Evolutionary conservation across 2,888 invertebrate genomes (phyloP).

Genomic region (Nemapogon koenigi): DNA sequence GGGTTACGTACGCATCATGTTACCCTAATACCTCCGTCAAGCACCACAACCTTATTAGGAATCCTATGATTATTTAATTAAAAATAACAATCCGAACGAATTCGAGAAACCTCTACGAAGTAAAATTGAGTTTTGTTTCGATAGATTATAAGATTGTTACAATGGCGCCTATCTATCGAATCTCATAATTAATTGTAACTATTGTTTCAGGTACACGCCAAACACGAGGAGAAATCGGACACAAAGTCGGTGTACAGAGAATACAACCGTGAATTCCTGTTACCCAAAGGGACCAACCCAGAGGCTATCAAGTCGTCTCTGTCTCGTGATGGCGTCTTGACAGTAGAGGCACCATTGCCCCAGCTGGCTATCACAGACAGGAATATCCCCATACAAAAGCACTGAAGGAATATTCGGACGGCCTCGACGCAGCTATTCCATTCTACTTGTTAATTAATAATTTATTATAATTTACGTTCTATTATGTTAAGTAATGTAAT

Average conservation of each 20-base stretch:
- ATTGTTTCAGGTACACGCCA: constrained; percentile 84
- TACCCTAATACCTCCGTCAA: no score
- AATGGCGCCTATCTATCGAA: no score
- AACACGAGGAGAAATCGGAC: constrained; percentile 97
- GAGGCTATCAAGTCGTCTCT: constrained; percentile 95
- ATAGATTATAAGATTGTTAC: no score
- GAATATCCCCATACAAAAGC: constrained; percentile 80
- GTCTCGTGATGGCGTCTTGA: constrained; percentile 95
- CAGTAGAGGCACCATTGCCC: constrained; percentile 96
- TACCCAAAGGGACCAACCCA: constrained; percentile 96
- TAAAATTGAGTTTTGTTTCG: no score
- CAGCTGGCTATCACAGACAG: constrained; percentile 82
- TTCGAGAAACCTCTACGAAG: no score
- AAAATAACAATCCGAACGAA: no score
- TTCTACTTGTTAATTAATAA: constrained; percentile 38
- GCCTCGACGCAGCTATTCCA: constrained; percentile 54
- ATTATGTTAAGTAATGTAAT: constrained; percentile 48
- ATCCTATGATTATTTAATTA: no score
- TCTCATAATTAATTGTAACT: constrained; percentile 14
- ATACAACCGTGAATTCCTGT: constrained; percentile 96
- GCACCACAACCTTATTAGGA: no score
- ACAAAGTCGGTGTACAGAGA: constrained; percentile 97
- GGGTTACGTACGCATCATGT: no score
- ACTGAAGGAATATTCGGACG: constrained; percentile 35
- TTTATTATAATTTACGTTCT: constrained; percentile 60